Base-by-base conservation (phyloP, 2,888 invertebrate species). In the Trisateles emortualis region DNA sequence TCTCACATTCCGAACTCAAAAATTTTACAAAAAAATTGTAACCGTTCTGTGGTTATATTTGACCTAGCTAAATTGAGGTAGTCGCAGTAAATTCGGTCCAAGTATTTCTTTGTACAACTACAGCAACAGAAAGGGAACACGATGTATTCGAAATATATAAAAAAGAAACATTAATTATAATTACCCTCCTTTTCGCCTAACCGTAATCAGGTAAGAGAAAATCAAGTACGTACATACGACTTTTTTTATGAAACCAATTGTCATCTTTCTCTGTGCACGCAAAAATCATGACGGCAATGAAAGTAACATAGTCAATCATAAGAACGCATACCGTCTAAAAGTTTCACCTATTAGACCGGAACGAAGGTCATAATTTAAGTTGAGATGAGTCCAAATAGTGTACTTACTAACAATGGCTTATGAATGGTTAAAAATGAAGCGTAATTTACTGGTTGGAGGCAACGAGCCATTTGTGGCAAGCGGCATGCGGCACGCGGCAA, bases 321-420 rank as follows among this genome's bases (percentile, higher is more conserved):
- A 41, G 54, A 59, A 50, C 53, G 49, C 41, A 61, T 39, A 42
- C 46, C 50, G 24, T 58, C 52, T 46, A 39, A 53, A 59, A 78
- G 71, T 79, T 79, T 79, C 79, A 74, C 79, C 72, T 68, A 76
- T 78, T 76, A 78, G 64, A 63, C 64, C 52, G 60, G 61, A 69
- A 54, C 55, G 61, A 68, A 70, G 74, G 68, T 85, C 82, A 80
- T 87, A 83, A 87, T 85, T 87, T 85, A 61, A 78, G 70, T 69
- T 68, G 76, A 78, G 84, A 87, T 84, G 83, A 83, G 72, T 78
- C 74, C 74, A 72, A 72, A 67, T 52, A 56, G 45, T 43, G 56
- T 54, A 62, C 59, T 53, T 56, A 71, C 74, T 78, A 82, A 87
- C 87, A 87, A 88, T 86, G 64, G 80, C 9, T 39, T 32, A 46